Conservation (phyloP, 2,888 invertebrate genomes). For the Amblyteles armatorius region DNA sequence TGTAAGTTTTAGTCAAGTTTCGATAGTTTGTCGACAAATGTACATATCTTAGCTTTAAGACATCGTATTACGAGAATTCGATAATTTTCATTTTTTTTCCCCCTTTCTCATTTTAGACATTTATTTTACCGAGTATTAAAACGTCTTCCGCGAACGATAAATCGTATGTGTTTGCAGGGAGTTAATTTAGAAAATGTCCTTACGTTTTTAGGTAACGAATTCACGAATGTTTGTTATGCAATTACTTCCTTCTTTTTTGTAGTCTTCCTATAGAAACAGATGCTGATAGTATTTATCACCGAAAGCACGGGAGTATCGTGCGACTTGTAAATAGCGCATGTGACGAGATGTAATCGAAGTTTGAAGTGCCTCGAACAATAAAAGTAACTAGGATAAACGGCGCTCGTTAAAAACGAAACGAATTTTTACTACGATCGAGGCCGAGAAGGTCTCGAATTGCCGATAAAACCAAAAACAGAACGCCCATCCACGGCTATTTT, state of each 20-base stretch:
- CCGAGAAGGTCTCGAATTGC: not conserved
- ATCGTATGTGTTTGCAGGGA: conserved; percentile 17
- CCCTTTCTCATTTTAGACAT: conserved; percentile 26
- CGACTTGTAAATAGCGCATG: conserved; percentile 33
- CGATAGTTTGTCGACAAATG: conserved; percentile 35
- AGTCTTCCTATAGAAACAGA: conserved; percentile 41
- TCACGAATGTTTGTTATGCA: conserved; percentile 31
- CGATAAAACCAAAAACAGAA: conserved; percentile 31
- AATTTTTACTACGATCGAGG: conserved; percentile 5
- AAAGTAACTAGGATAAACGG: conserved; percentile 18
- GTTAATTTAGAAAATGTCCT: conserved; percentile 30
- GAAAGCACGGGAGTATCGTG: conserved; percentile 33
- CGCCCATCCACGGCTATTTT: conserved; percentile 51
- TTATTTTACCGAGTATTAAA: conserved; percentile 56
- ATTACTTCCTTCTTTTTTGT: conserved; percentile 9
- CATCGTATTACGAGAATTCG: conserved; percentile 23
- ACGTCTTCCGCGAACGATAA: conserved; percentile 53
- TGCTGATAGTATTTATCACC: conserved; percentile 50
- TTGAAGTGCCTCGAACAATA: not conserved
- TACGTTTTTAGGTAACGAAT: conserved; percentile 9
- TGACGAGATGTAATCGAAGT: conserved; percentile 6
- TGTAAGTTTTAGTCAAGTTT: conserved; percentile 1
- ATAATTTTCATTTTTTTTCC: not conserved
- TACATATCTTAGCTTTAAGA: conserved; percentile 51
- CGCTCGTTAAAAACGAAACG: not conserved